Evolutionary conservation across 2,888 invertebrate genomes (phyloP).

Genomic region (Coleophora flavipennella): DNA sequence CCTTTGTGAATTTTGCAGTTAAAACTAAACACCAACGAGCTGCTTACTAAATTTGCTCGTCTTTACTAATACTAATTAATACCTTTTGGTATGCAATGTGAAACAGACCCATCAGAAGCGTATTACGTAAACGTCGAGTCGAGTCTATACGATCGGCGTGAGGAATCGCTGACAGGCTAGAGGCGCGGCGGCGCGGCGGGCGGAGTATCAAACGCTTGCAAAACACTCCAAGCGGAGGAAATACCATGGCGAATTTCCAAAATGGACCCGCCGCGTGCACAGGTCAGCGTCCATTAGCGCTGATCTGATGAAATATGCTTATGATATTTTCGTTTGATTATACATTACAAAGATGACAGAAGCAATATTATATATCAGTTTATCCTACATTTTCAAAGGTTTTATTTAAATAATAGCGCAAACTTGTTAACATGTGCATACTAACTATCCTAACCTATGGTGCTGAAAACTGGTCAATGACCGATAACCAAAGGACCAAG

Average conservation of each 20-base stretch:
- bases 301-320: constrained; percentile 29
- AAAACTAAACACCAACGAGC: no score
- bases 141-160: constrained; percentile 11
- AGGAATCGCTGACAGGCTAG: constrained; percentile 18
- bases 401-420: no score
- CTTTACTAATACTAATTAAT: no score
- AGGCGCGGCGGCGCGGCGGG: constrained; percentile 12
- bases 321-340: constrained; percentile 35
- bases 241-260: constrained; percentile 37
- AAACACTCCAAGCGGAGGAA: constrained; percentile 28
- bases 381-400: no score
- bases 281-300: constrained; percentile 24
- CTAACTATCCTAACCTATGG: no score
- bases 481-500: no score
- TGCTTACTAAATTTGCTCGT: no score
- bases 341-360: no score
- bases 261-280: constrained; percentile 24
- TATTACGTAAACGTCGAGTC: neutral
- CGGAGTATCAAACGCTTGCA: constrained; percentile 34
- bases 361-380: no score
- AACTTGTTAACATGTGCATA: no score
- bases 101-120: constrained; percentile 3
- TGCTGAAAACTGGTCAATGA: no score
- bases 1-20: no score
- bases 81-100: neutral